Percentiles rank a stretch among this genome's conserved stretches.
phyloP scores from a whole-genome alignment of 2,797 vertebrate species.

The Poeciliopsis infans region DNA sequence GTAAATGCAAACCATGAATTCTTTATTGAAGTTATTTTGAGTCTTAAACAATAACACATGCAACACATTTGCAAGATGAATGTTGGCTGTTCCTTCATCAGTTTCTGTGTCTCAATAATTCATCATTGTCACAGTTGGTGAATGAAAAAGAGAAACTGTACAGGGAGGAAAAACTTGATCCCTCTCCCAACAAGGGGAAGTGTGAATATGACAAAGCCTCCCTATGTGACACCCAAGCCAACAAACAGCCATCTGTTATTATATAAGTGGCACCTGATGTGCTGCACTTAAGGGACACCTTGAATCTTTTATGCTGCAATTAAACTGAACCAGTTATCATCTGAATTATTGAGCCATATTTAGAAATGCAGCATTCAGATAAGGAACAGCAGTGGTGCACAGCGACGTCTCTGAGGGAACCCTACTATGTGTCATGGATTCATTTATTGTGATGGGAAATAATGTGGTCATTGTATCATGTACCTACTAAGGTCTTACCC shows the following conservation, averaged over 20 bases:
- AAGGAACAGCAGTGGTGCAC: constrained; percentile 54
- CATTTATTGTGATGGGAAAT: constrained; percentile 67
- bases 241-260: constrained; percentile 84
- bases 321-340: constrained; percentile 78
- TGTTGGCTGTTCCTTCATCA: constrained; percentile 51
- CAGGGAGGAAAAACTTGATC: constrained; percentile 77
- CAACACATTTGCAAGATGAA: constrained; percentile 49
- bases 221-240: constrained; percentile 78
- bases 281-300: constrained; percentile 78
- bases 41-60: constrained; percentile 41
- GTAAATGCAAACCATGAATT: constrained; percentile 42
- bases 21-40: constrained; percentile 49
- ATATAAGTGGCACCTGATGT: constrained; percentile 82
- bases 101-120: constrained; percentile 74
- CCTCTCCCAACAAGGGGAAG: constrained; percentile 70
- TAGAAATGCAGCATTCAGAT: constrained; percentile 71
- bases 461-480: constrained; percentile 51
- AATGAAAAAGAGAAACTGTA: constrained; percentile 76
- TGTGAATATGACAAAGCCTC: constrained; percentile 81
- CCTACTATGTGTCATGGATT: constrained; percentile 45
- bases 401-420: constrained; percentile 25
- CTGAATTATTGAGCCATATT: constrained; percentile 81
- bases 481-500: constrained; percentile 43
- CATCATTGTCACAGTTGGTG: constrained; percentile 65
- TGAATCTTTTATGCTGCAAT: constrained; percentile 85